phyloP scores from a whole-genome alignment of 2,113 vertebrate genomes.

The Petromus typicus region DNA sequence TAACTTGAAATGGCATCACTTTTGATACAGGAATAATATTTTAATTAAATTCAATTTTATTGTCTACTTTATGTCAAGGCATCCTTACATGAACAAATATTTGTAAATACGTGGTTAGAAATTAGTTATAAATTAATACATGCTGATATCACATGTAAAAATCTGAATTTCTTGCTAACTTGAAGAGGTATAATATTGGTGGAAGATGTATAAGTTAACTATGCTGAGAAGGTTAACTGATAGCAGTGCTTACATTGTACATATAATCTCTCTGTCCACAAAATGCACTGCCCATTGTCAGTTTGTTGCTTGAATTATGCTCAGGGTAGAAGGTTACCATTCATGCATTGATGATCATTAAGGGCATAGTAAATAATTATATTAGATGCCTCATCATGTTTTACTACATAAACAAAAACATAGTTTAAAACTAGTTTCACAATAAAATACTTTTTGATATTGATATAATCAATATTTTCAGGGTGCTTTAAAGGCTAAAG shows the following conservation, averaged over 20 bases:
- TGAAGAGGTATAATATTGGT: conserved; percentile 40
- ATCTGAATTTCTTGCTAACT: conserved; percentile 5
- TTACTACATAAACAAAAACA: conserved; percentile 3
- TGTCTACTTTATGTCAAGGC: neutral
- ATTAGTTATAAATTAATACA: conserved; percentile 20
- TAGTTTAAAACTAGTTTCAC: neutral
- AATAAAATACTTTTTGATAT: neutral
- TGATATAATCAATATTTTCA: neutral
- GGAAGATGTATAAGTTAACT: conserved; percentile 64
- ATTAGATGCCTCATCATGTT: neutral
- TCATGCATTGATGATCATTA: conserved; percentile 45
- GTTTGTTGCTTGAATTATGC: conserved; percentile 66
- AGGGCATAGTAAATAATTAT: conserved; percentile 23
- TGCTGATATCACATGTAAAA: neutral
- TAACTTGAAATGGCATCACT: neutral
- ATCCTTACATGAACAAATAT: neutral
- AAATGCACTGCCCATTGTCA: conserved; percentile 52
- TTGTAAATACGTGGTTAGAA: neutral
- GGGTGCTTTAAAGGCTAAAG: neutral
- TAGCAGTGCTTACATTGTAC: conserved; percentile 38
- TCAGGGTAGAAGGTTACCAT: conserved; percentile 28
- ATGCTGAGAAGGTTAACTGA: conserved; percentile 52
- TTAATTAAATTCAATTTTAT: neutral
- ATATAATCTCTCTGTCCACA: conserved; percentile 57
- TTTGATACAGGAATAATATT: neutral